Percentiles rank a stretch among this genome's conserved stretches.
These are phyloP conservation scores for Cherax quadricarinatus DNA, from an alignment of 1,140 invertebrate species.

Conservation along the genomic window DNA sequence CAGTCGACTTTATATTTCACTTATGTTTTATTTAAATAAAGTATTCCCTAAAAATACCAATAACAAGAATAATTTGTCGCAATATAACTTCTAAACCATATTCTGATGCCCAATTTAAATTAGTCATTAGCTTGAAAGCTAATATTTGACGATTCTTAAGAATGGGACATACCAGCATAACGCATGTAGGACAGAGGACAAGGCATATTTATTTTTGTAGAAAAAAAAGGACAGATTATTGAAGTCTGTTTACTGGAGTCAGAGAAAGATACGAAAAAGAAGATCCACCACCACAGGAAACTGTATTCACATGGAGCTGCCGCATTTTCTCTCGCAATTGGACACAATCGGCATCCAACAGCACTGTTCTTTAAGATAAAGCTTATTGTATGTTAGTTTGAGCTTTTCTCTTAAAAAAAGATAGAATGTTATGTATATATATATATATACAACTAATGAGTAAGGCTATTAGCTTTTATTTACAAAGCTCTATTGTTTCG, in stretches of 20 bases:
- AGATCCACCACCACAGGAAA: conserved; percentile 47
- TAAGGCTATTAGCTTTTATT: neutral
- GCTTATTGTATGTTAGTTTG: neutral
- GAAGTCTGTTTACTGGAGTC: neutral
- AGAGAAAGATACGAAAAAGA: neutral
- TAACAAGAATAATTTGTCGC: no score
- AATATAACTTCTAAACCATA: no score
- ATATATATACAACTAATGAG: neutral
- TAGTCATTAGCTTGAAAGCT: no score
- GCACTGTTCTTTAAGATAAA: neutral
- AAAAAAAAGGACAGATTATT: neutral
- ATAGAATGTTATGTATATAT: neutral
- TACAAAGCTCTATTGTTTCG: neutral
- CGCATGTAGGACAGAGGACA: neutral
- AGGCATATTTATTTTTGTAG: neutral
- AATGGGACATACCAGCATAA: no score
- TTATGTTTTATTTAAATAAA: no score
- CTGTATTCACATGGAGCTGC: conserved; percentile 67
- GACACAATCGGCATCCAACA: conserved; percentile 66
- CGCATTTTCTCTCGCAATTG: conserved; percentile 54
- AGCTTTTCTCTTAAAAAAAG: neutral
- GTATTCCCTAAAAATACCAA: no score
- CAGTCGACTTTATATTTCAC: no score
- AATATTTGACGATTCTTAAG: no score
- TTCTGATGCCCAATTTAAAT: no score